Evolutionary conservation across 1,140 invertebrate species (phyloP), one percentile per base, ranked within the genome.

Genomic region (Megathymus violae): DNA sequence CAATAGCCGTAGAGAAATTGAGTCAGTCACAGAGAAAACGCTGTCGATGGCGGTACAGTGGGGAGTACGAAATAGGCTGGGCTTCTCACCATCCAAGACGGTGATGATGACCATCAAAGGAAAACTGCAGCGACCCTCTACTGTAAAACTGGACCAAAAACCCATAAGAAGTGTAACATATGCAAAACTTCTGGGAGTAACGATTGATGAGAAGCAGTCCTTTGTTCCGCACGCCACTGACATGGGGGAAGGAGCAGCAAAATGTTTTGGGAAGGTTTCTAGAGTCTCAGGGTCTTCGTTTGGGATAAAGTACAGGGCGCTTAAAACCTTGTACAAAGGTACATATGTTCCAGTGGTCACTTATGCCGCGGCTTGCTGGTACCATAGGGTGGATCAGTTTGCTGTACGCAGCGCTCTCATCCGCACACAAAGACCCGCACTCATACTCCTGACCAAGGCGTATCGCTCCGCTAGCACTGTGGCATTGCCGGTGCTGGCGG

Each of bases 401-500:
- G 44, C 34, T 11, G 38, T 64, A 3, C 4, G 46, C 3, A 59
- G 58, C 9, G 44, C 51, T 62, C 17, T 78, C 0, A 9, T 62
- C 0, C 54, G 67, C 5, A 64, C 59, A 0, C 75, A 76, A 40
- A 60, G 76, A 17, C 62, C 34, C 0, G 41, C 71, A 0, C 56
- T 74, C 0, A 62, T 76, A 0, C 38, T 74, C 2, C 44, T 80
- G 6, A 71, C 68, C 6, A 74, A 66, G 44, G 76, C 78, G 2
- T 80, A 80, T 41, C 56, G 79, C 4, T 63, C 76, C 10, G 40
- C 48, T 7, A 69, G 67, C 31, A 65, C 72, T 4, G 64, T 61
- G 4, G 77, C 70, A 1, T 40, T 78, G 17, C 56, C 60, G 0
- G 79, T 80, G 7, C 41, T 84, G 3, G 76, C 74, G 4, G 76